phyloP scores from a whole-genome alignment of 2,113 vertebrate genomes.

The Lethenteron reissneri region DNA sequence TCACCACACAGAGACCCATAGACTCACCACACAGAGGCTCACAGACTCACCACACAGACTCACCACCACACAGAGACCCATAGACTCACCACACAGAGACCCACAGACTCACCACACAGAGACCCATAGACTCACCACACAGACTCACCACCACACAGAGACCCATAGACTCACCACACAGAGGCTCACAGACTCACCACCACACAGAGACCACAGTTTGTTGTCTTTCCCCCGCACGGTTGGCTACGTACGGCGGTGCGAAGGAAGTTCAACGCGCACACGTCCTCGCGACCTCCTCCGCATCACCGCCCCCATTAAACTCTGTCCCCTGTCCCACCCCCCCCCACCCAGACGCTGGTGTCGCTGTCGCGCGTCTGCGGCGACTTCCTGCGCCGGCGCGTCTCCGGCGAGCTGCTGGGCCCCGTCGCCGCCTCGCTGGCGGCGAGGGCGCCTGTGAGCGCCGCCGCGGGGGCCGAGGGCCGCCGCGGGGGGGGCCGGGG shows the following conservation, averaged over 20 bases:
- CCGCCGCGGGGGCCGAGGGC: conserved; percentile 25
- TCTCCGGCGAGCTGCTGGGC: conserved; percentile 62
- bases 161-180: background rate
- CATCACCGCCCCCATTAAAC: background rate
- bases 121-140: no score
- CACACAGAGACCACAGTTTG: background rate
- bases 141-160: background rate
- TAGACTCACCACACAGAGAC: no score
- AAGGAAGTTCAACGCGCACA: background rate
- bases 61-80: no score
- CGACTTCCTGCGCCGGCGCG: conserved; percentile 53
- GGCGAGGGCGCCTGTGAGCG: conserved; percentile 46
- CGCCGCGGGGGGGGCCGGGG: no score
- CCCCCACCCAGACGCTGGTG: conserved; percentile 36
- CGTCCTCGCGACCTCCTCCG: fast-evolving
- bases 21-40: no score
- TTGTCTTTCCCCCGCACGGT: background rate
- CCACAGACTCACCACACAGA: no score
- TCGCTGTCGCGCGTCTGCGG: conserved; percentile 42
- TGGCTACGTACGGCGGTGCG: background rate
- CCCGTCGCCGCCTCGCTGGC: conserved; percentile 35
- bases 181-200: no score
- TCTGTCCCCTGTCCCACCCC: background rate
- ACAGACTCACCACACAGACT: no score
- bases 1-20: no score